These are phyloP conservation scores for Cyclura pinguis DNA, from an alignment of 2,797 vertebrate species.

Conservation along the genomic window DNA sequence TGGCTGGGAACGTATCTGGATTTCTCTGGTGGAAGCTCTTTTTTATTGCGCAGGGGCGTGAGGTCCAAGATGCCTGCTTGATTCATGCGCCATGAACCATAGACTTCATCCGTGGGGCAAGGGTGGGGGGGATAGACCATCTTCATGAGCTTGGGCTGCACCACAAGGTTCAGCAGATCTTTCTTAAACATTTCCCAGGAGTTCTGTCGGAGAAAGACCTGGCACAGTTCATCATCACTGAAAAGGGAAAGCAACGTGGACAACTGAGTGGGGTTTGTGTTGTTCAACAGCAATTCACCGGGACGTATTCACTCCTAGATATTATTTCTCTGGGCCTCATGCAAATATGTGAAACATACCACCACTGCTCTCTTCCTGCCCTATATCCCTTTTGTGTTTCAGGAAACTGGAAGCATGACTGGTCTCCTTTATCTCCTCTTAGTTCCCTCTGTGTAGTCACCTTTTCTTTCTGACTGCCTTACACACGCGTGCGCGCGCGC, in stretches of 20 bases:
- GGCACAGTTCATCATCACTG: slow-evolving; percentile 67
- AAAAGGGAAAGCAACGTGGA: slow-evolving; percentile 37
- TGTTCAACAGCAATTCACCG: neutral
- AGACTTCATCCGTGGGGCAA: neutral
- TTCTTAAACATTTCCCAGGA: slow-evolving; percentile 70
- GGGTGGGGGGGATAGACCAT: slow-evolving; percentile 35
- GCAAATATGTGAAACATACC: neutral
- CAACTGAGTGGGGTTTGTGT: neutral
- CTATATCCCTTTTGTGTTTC: neutral
- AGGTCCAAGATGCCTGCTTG: slow-evolving; percentile 35
- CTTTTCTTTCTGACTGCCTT: no score
- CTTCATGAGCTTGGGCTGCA: slow-evolving; percentile 43
- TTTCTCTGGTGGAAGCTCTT: neutral
- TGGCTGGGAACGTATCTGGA: neutral
- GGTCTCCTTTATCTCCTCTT: no score
- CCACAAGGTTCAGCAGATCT: slow-evolving; percentile 50
- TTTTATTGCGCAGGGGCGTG: neutral
- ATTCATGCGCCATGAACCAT: slow-evolving; percentile 30
- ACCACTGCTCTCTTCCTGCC: neutral
- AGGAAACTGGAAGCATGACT: neutral
- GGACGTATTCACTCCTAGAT: neutral
- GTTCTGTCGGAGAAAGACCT: slow-evolving; percentile 71
- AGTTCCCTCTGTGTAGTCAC: neutral
- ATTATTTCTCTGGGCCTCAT: neutral
- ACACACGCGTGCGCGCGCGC: no score